Base-by-base conservation (phyloP, 2,888 invertebrate genomes). In the Rhyacophila evoluta region DNA sequence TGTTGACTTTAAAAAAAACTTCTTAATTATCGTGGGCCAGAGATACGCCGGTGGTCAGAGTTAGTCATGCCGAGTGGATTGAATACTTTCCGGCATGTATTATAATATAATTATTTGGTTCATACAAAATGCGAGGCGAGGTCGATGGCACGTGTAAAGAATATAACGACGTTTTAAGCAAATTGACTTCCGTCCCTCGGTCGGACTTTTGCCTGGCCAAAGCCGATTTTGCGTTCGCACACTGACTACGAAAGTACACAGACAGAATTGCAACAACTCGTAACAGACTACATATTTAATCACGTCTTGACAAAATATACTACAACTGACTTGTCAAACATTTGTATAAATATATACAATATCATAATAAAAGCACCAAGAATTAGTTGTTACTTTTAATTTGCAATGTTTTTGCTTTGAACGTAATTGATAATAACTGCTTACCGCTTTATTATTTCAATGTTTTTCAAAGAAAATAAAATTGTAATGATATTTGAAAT, bases 131-230 rank as follows among this genome's bases (percentile, higher is more conserved):
- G 19, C 55, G 55, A 55, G 55, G 25, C 55, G 55, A 55, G 55
- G 55, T 55, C 55, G 19, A 55, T 19, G 55, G 55, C 55, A 55
- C 55, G 55, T 55, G 55, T 19, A 55, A 25, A 55, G 55, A 55
- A 55, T 55, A 55, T 55, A 55, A 25, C 19, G 55, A 55, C 19
- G 55, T 55, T 33, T 33, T 55, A 55, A 55, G 55, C 55, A 55
- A 55, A 55, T 55, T 55, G 55, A 55, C 55, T 55, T 55, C 55
- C 55, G 55, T 55, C 55, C 55, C 55, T 55, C 19, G 55, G n/a
- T 39, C 19, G 41, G 41, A 41, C 41, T 41, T 41, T 41, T 41
- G 19, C 55, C 55, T 19, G 19, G 55, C 55, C 55, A 25, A 55
- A 55, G 55, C 55, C 55, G 19, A 55, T 19, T 55, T 55, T 55